Conservation (phyloP, 2,888 invertebrate genomes). For the Crepidodera aurea region DNA sequence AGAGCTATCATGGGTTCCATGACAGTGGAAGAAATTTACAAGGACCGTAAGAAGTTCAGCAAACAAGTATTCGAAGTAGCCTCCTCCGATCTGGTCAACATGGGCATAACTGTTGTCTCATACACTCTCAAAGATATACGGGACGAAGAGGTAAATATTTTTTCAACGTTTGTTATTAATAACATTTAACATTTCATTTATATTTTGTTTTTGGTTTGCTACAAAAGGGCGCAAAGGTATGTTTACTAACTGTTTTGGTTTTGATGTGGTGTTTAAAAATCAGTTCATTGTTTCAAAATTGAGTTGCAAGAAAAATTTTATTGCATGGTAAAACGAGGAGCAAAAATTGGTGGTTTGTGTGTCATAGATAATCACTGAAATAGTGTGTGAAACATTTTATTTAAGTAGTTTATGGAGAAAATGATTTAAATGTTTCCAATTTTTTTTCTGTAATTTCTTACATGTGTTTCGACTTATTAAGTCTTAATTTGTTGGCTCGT, state of each 20-base stretch:
- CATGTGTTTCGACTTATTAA: too few species aligned
- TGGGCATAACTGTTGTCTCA: slow-evolving; percentile 95
- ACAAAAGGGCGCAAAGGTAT: slow-evolving; percentile 71
- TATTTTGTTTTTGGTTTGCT: slow-evolving; percentile 56
- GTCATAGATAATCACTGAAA: too few species aligned
- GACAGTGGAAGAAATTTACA: slow-evolving; percentile 97
- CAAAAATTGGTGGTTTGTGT: too few species aligned
- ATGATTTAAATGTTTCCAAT: too few species aligned
- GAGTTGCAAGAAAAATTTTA: slow-evolving; percentile 3
- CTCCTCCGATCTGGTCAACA: slow-evolving; percentile 92
- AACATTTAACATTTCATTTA: slow-evolving; percentile 40
- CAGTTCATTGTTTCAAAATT: slow-evolving; percentile 7
- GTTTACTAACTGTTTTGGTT: slow-evolving; percentile 57
- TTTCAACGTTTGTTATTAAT: slow-evolving; percentile 10
- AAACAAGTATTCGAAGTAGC: slow-evolving; percentile 95
- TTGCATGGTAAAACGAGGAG: too few species aligned
- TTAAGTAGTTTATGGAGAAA: too few species aligned
- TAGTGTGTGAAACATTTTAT: too few species aligned
- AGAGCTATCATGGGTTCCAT: slow-evolving; percentile 96
- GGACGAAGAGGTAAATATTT: slow-evolving; percentile 83
- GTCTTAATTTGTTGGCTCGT: too few species aligned
- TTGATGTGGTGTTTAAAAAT: slow-evolving; percentile 32
- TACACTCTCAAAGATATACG: slow-evolving; percentile 94
- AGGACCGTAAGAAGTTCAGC: slow-evolving; percentile 94
- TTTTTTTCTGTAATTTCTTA: too few species aligned